Percentiles rank a stretch among this genome's conserved stretches.
Conservation (phyloP, 2,113 vertebrate species). For the Sander lucioperca region DNA sequence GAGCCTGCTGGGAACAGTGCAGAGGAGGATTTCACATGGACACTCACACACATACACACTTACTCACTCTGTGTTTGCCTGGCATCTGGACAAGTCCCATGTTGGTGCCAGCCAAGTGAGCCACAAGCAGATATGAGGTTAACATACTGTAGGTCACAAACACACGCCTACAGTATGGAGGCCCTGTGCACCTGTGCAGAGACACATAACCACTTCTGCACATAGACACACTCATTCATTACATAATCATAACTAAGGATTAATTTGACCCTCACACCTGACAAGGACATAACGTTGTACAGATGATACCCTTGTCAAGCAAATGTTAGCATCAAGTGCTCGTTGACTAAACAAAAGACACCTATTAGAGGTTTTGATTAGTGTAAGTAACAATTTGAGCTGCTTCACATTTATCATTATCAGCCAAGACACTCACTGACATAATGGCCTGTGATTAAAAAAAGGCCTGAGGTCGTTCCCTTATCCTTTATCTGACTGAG, state of each 20-base stretch:
- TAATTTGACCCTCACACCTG: not conserved
- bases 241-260: not conserved
- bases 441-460: slow-evolving; percentile 16
- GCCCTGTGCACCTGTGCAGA: slow-evolving; percentile 14
- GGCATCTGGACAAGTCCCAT: slow-evolving; percentile 59
- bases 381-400: not conserved
- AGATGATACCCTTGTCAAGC: not conserved
- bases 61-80: slow-evolving; percentile 58
- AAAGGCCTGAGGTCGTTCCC: not conserved
- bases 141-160: not conserved
- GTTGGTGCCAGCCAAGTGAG: slow-evolving; percentile 59
- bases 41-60: slow-evolving; percentile 32
- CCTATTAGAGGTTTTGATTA: slow-evolving; percentile 35
- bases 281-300: not conserved
- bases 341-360: slow-evolving; percentile 18
- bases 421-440: not conserved
- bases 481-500: slow-evolving; percentile 16
- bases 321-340: slow-evolving; percentile 10
- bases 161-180: not conserved
- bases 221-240: slow-evolving; percentile 8
- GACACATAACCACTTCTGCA: not conserved
- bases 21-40: slow-evolving; percentile 60
- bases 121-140: slow-evolving; percentile 12
- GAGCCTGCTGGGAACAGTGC: slow-evolving; percentile 56
- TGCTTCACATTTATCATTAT: slow-evolving; percentile 25